Evolutionary conservation across 2,888 invertebrate species (phyloP).

Genomic region (Hofmannophila pseudospretella): DNA sequence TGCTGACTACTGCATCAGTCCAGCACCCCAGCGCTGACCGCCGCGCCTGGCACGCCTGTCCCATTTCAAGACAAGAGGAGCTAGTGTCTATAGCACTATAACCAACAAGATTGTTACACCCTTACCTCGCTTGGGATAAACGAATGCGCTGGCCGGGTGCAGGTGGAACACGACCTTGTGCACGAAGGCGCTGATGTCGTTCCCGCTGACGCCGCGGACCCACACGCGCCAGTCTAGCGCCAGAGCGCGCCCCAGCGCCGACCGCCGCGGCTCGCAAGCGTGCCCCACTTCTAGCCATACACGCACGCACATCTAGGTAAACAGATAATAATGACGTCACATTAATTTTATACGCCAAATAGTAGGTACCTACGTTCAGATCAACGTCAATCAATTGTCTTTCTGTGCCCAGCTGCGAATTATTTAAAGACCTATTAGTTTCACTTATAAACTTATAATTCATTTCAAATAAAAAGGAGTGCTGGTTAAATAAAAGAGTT

Average conservation of each 20-base stretch:
- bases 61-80: slow-evolving; percentile 74
- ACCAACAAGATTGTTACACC: too few species aligned
- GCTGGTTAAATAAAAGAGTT: too few species aligned
- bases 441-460: too few species aligned
- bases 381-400: too few species aligned
- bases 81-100: too few species aligned
- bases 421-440: too few species aligned
- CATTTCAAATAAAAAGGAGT: too few species aligned
- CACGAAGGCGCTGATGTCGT: slow-evolving; percentile 65
- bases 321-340: too few species aligned
- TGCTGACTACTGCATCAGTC: slow-evolving; percentile 67
- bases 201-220: slow-evolving; percentile 61
- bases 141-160: slow-evolving; percentile 59
- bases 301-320: slow-evolving; percentile 72
- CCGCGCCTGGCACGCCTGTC: slow-evolving; percentile 65
- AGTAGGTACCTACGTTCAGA: too few species aligned
- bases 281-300: slow-evolving; percentile 73
- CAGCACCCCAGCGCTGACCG: slow-evolving; percentile 52
- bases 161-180: slow-evolving; percentile 70
- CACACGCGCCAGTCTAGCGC: slow-evolving; percentile 70
- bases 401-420: too few species aligned
- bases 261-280: slow-evolving; percentile 60
- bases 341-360: too few species aligned
- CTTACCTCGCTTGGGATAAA: slow-evolving; percentile 67
- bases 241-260: slow-evolving; percentile 55